These are phyloP conservation scores for Xylocopa sonorina DNA, from an alignment of 1,140 invertebrate species.

Conservation along the genomic window DNA sequence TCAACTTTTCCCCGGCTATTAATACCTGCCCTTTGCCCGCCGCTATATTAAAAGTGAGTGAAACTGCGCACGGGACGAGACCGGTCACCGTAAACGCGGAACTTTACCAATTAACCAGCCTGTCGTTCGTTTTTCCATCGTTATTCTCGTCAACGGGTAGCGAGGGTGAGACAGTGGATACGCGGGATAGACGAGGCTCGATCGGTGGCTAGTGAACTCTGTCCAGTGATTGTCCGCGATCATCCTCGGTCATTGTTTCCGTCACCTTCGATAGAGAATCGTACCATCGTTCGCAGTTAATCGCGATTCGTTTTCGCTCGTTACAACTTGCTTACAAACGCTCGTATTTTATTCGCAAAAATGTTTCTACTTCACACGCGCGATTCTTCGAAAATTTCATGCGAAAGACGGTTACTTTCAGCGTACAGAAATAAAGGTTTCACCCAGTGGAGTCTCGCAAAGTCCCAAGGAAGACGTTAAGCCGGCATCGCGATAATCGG, in stretches of 20 bases:
- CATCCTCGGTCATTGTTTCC: background rate
- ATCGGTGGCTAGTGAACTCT: background rate
- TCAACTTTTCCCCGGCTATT: slow-evolving; percentile 26
- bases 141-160: slow-evolving; percentile 3
- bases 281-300: too few species aligned
- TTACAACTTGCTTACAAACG: too few species aligned
- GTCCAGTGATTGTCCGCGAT: background rate
- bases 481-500: slow-evolving; percentile 19
- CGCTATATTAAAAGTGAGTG: slow-evolving; percentile 27
- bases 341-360: too few species aligned
- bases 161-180: too few species aligned
- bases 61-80: background rate
- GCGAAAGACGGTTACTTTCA: background rate
- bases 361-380: background rate
- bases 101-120: slow-evolving; percentile 60
- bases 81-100: slow-evolving; percentile 13
- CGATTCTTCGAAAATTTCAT: background rate
- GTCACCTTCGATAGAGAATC: too few species aligned
- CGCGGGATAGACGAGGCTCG: background rate
- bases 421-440: background rate
- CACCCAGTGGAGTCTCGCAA: background rate
- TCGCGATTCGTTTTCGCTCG: too few species aligned
- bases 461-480: slow-evolving; percentile 30
- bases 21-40: slow-evolving; percentile 20
- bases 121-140: slow-evolving; percentile 24